These are phyloP conservation scores for Hirtodrosophila duncani DNA, from an alignment of 2,888 invertebrate genomes.

Conservation along the genomic window DNA sequence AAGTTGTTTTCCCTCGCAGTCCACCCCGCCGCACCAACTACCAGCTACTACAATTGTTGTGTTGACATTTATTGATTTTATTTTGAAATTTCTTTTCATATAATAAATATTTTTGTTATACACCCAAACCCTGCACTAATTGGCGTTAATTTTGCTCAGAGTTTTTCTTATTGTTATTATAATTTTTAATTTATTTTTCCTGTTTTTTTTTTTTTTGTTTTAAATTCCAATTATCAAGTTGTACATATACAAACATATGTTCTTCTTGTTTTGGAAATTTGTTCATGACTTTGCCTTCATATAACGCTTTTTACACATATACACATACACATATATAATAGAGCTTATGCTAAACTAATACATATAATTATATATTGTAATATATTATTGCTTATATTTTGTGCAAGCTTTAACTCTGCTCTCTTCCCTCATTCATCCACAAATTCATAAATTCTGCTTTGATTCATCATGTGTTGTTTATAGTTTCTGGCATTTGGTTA, in stretches of 20 bases:
- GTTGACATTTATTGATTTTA: slow-evolving; percentile 24
- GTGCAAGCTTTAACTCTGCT: too few relatives aligned
- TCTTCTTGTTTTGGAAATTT: too few relatives aligned
- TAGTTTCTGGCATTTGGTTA: too few relatives aligned
- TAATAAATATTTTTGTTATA: slow-evolving; percentile 56
- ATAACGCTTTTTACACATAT: slow-evolving; percentile 21
- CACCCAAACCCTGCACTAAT: slow-evolving; percentile 60
- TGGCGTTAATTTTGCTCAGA: slow-evolving; percentile 52
- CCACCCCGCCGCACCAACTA: slow-evolving; percentile 33
- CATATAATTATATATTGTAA: too few relatives aligned
- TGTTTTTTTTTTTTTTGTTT: slow-evolving; percentile 33
- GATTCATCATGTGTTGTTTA: too few relatives aligned
- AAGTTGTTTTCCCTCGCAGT: background rate
- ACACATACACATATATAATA: background rate
- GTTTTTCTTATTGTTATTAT: slow-evolving; percentile 22
- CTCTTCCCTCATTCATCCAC: too few relatives aligned
- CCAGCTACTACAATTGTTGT: slow-evolving; percentile 29
- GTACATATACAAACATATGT: background rate
- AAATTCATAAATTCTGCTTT: too few relatives aligned
- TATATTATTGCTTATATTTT: too few relatives aligned
- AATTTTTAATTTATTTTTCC: slow-evolving; percentile 16
- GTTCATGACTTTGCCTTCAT: too few relatives aligned
- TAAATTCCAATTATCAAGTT: slow-evolving; percentile 13
- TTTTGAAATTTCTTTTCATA: slow-evolving; percentile 22
- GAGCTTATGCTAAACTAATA: background rate